These are phyloP conservation scores for Trinectes maculatus DNA, from an alignment of 2,113 vertebrate species.

Conservation along the genomic window DNA sequence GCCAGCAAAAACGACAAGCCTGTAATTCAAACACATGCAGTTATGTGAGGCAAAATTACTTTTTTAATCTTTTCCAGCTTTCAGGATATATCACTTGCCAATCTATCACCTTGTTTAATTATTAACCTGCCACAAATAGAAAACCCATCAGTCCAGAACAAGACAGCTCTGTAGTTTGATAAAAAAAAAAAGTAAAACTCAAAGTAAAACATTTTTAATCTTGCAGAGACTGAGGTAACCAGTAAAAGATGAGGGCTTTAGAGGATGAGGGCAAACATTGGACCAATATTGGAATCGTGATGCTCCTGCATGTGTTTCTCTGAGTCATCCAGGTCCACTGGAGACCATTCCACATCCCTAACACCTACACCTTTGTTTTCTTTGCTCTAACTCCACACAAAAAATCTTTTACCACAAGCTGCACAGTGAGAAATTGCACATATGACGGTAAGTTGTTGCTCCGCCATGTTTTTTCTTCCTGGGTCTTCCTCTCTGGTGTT, in stretches of 20 bases:
- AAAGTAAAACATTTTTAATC: slow-evolving; percentile 1
- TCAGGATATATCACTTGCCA: slow-evolving; percentile 22
- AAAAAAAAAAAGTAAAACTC: no score
- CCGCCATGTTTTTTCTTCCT: no score
- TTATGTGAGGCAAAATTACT: neutral
- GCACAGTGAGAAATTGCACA: neutral
- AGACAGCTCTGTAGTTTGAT: no score
- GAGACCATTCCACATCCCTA: slow-evolving; percentile 18
- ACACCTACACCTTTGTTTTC: neutral
- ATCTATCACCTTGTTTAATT: slow-evolving; percentile 7
- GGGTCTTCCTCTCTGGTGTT: neutral
- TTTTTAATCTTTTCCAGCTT: slow-evolving; percentile 23
- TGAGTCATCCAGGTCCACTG: slow-evolving; percentile 32
- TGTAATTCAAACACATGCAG: slow-evolving; percentile 20
- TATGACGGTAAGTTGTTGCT: no score
- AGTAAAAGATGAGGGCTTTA: no score
- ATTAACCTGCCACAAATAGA: slow-evolving; percentile 10
- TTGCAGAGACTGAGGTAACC: neutral
- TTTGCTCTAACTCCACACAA: neutral
- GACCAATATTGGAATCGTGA: slow-evolving; percentile 10
- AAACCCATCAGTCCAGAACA: slow-evolving; percentile 11
- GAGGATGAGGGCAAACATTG: neutral
- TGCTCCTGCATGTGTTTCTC: slow-evolving; percentile 2
- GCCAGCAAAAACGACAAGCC: slow-evolving; percentile 2
- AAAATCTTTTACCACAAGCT: neutral